Evolutionary conservation across 2,113 vertebrate genomes (phyloP), one percentile per base, ranked within the genome.

Genomic region (Nanorana parkeri): DNA sequence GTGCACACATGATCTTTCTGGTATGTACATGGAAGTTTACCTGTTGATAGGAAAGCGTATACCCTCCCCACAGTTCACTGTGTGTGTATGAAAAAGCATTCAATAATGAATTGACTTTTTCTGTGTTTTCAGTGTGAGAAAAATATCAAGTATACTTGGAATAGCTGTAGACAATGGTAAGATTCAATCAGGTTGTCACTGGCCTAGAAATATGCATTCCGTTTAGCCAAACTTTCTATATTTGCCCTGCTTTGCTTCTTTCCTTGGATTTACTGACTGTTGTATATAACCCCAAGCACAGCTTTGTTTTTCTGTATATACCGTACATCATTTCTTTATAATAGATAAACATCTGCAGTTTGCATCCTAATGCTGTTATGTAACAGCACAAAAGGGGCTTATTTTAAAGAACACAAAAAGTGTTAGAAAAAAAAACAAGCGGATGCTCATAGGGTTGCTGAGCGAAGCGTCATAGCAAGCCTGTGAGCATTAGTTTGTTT

Each of bases 151-250:
- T 97, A 91, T 99, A 94, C 96, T 98, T 97, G 96, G 96, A 93
- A 97, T 98, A 96, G 96, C 96, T 98, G 96, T 99, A 97, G 97
- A 97, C 90, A 95, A 96, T 99, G 96, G 97, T 98, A 98, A 99
- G 97, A 96, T 86, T 91, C 88, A 90, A 92, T 91, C 88, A 93
- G 92, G 92, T 92, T 88, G 91, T 90, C 93, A 92, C 92, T 90
- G 91, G 92, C 91, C 92, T 94, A 13, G 77, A 85, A 90, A 88
- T 86, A 84, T 73, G 88, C 90, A 90, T 87, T 88, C 87, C 86
- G 78, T 86, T 78, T 87, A 89, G 89, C 85, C 85, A 87, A 87
- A 85, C 88, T 89, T 88, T 86, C 84, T 87, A 86, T 86, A 17
- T 89, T 87, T 85, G 85, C 88, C 87, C 88, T 85, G 84, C 47